A percentile compares a stretch with the other conserved stretches of the same genome.
These are phyloP conservation scores for Pocillopora grandis DNA, from an alignment of 92 coral and sea anemone species.

Conservation along the genomic window DNA sequence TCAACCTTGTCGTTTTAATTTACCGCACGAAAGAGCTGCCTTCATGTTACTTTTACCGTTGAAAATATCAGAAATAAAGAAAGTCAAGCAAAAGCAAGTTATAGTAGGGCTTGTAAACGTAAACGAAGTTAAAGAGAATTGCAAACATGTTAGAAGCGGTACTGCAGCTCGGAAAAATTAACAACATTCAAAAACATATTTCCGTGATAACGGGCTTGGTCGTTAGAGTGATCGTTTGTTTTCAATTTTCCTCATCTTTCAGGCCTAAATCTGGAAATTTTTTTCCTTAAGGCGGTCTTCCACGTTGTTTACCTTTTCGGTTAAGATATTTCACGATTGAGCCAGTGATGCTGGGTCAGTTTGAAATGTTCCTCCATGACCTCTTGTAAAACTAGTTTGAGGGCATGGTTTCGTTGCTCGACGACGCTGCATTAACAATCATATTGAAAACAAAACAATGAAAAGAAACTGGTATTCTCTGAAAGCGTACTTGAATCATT, in stretches of 20 bases:
- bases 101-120: not conserved
- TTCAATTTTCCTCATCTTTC: not conserved
- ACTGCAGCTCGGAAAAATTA: not conserved
- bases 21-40: slow-evolving; percentile 40
- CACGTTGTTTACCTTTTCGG: no score
- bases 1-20: slow-evolving; percentile 39
- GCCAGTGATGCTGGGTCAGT: no score
- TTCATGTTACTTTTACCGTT: not conserved
- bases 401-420: no score
- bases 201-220: slow-evolving; percentile 8
- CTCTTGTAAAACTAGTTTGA: no score
- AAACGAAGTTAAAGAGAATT: not conserved
- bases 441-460: no score
- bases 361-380: no score
- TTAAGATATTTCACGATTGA: no score
- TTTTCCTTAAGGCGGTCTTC: no score
- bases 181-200: not conserved
- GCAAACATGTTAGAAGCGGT: not conserved
- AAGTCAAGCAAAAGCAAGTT: not conserved
- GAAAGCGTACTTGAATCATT: no score
- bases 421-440: no score
- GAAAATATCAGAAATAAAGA: not conserved
- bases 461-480: no score
- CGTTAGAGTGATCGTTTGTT: not conserved
- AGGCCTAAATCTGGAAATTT: no score